These are phyloP conservation scores for Micrasema longulum DNA, from an alignment of 1,140 invertebrate genomes.

Conservation along the genomic window DNA sequence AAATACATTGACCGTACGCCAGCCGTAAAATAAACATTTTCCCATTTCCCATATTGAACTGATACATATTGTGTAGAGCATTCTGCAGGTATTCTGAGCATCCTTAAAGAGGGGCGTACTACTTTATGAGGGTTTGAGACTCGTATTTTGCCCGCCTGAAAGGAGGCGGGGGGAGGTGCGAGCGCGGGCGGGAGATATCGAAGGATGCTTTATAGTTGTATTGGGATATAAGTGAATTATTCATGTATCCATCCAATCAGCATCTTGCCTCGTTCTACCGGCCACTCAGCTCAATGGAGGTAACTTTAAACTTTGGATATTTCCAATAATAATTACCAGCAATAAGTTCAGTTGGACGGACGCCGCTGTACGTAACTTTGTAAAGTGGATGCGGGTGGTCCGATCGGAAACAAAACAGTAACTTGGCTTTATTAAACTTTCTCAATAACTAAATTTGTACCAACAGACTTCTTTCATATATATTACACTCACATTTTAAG, in stretches of 20 bases:
- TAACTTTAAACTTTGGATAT: slow-evolving; percentile 54
- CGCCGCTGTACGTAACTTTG: background rate
- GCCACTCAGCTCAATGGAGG: slow-evolving; percentile 19
- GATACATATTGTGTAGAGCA: slow-evolving; percentile 38
- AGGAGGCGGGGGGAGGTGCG: background rate
- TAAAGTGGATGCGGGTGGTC: background rate
- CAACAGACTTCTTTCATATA: background rate
- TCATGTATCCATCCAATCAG: slow-evolving; percentile 55
- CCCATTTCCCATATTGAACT: slow-evolving; percentile 38
- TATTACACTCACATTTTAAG: no score
- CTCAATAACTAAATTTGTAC: slow-evolving; percentile 2
- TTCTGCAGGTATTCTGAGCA: slow-evolving; percentile 41
- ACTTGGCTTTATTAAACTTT: slow-evolving; percentile 6
- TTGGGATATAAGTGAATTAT: slow-evolving; percentile 55
- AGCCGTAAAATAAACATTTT: slow-evolving; percentile 29
- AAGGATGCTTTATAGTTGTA: slow-evolving; percentile 50
- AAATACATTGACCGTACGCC: slow-evolving; percentile 31
- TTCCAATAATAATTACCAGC: slow-evolving; percentile 27
- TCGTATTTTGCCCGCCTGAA: slow-evolving; percentile 39
- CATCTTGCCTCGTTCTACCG: slow-evolving; percentile 26
- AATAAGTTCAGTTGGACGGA: slow-evolving; percentile 10
- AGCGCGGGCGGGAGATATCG: slow-evolving; percentile 5
- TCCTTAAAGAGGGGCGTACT: slow-evolving; percentile 38
- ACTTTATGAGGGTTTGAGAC: slow-evolving; percentile 52
- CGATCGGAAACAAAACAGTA: slow-evolving; percentile 4